Evolutionary conservation across 1,140 invertebrate species (phyloP).

Genomic region (Magallana gigas): DNA sequence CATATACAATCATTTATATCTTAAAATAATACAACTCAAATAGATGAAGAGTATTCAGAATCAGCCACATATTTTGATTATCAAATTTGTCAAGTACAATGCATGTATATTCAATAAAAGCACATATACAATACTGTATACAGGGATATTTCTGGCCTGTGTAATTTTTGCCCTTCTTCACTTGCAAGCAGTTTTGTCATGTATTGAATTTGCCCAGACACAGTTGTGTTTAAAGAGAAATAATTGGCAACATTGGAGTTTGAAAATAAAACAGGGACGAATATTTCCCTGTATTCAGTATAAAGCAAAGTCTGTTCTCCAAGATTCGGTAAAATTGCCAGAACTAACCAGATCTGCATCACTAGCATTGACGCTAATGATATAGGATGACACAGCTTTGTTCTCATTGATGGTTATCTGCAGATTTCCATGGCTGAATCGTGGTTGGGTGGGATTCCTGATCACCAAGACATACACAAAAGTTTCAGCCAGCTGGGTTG

Average conservation of each 20-base stretch:
- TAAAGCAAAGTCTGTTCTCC: too few species aligned
- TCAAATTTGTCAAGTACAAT: not conserved
- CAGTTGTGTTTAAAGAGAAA: too few species aligned
- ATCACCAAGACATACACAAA: slow-evolving; percentile 59
- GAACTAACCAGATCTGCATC: slow-evolving; percentile 63
- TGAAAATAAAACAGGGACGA: too few species aligned
- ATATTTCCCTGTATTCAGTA: too few species aligned
- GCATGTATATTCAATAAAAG: not conserved
- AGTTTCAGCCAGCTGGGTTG: slow-evolving; percentile 83
- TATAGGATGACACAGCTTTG: slow-evolving; percentile 78
- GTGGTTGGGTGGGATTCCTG: slow-evolving; percentile 60
- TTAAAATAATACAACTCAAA: not conserved
- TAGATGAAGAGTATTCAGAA: too few species aligned
- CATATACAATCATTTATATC: not conserved
- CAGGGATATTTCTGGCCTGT: too few species aligned
- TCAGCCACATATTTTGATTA: not conserved
- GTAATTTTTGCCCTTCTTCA: too few species aligned
- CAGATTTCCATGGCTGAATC: slow-evolving; percentile 85
- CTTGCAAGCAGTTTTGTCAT: too few species aligned
- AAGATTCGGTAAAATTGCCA: too few species aligned
- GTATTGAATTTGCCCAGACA: too few species aligned
- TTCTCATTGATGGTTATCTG: slow-evolving; percentile 90
- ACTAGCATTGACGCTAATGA: slow-evolving; percentile 83
- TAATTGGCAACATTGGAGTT: too few species aligned
- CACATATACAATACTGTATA: too few species aligned